Base-by-base conservation (phyloP, 2,113 vertebrate genomes). In the Centrocercus urophasianus region DNA sequence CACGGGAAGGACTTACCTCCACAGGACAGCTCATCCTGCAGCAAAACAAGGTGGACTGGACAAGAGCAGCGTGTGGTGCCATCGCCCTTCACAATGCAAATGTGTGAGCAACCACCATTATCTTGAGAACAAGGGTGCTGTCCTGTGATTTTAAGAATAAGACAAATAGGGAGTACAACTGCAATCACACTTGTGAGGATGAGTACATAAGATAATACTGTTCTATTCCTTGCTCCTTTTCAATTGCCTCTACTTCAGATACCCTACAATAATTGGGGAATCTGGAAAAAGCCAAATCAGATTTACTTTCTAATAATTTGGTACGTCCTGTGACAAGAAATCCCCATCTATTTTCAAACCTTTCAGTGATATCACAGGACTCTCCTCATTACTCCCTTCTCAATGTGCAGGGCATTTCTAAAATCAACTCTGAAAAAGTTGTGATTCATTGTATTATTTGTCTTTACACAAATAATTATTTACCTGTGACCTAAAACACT, bases 51-150 rank as follows among this genome's bases (percentile, higher is more conserved):
- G 93, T 99, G 99, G 76, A 99, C 93, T 0, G 99, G 99, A 73
- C 99, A 99, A 3, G 99, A 99, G 87, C 99, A 99, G 76, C 99
- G 98, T 0, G 99, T 99, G 22, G 99, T 99, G 18, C 99, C 99
- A 0, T 99, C 99, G 0, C 99, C 99, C 86, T 99, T 99, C 61
- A 99, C 99, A 8, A 99, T 98, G 96, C 99, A 99, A 87, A 99
- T 99, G 97, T 99, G 99, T 0, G 99, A 99, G 95, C 99, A 99
- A 96, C 99, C 99, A 30, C 99, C 99, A 2, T 99, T 99, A 59
- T 99, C 99, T 94, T 98, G 98, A 40, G 99, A 98, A 71, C 99
- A 99, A 1, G 99, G 99, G 69, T 99, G 99, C 67, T 99, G 99
- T 94, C 98, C 99, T 99, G 94, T 11, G 82, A 81, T 96, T 91